Evolutionary conservation across 2,888 invertebrate genomes (phyloP).

Genomic region (Campaea margaritaria): DNA sequence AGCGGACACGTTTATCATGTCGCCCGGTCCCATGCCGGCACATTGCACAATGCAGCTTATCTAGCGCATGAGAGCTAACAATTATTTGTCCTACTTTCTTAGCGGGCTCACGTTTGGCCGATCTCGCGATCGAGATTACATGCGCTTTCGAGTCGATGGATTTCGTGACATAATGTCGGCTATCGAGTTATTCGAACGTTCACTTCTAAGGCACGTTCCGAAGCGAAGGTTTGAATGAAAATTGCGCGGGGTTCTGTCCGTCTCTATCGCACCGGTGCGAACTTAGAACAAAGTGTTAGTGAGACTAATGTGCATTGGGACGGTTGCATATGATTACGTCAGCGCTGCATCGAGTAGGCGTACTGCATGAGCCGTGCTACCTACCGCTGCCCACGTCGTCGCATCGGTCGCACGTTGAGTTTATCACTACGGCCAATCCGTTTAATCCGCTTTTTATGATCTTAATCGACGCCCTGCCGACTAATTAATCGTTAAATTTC

Average conservation of each 20-base stretch:
- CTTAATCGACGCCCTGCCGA: constrained; percentile 10
- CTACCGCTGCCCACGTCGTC: constrained; percentile 49
- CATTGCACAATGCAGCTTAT: constrained; percentile 80
- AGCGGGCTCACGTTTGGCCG: constrained; percentile 47
- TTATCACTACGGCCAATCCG: constrained; percentile 41
- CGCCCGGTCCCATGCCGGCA: constrained; percentile 61
- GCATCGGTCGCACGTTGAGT: constrained; percentile 46
- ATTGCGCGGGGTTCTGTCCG: constrained; percentile 25
- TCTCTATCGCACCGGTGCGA: constrained; percentile 44
- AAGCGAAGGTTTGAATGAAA: constrained; percentile 34
- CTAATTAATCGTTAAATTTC: constrained; percentile 11
- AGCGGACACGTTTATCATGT: constrained; percentile 71
- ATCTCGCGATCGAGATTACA: constrained; percentile 55
- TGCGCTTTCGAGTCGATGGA: constrained; percentile 61
- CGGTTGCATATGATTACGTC: constrained; percentile 63
- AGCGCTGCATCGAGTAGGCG: constrained; percentile 56
- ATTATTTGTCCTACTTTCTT: constrained; percentile 77
- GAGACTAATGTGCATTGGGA: constrained; percentile 53
- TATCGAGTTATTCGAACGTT: constrained; percentile 34
- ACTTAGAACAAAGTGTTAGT: constrained; percentile 40
- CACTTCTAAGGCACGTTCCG: constrained; percentile 31
- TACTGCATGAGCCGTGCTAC: constrained; percentile 43
- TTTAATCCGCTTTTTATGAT: constrained; percentile 36
- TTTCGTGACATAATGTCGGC: constrained; percentile 62
- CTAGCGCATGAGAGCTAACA: constrained; percentile 71